These are phyloP conservation scores for Drosophila orosa DNA, from an alignment of 1,140 invertebrate species.

Conservation along the genomic window DNA sequence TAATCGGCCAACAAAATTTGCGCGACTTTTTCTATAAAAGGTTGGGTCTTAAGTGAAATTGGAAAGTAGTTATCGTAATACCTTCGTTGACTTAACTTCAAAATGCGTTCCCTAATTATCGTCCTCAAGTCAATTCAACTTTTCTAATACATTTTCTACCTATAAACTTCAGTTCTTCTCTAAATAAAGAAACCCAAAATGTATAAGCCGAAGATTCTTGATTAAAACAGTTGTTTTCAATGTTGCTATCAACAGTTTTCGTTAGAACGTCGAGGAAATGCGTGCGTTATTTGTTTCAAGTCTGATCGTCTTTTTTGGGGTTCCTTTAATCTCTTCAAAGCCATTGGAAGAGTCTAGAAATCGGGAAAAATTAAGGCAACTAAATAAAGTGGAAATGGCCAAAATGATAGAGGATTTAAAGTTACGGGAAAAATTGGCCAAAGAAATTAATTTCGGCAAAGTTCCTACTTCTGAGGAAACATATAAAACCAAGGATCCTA, in stretches of 20 bases:
- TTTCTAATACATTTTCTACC: not conserved
- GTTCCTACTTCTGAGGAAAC: not conserved
- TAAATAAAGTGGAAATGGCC: conserved; percentile 4
- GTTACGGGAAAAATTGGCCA: conserved; percentile 21
- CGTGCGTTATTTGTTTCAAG: conserved; percentile 22
- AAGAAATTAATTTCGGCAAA: conserved; percentile 8
- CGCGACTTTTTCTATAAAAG: conserved; percentile 26
- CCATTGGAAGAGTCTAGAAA: not conserved
- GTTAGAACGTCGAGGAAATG: conserved; percentile 42
- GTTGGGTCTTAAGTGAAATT: not conserved
- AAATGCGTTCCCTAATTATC: conserved; percentile 36
- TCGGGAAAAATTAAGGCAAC: not conserved
- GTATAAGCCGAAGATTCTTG: not conserved
- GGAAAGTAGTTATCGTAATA: conserved; percentile 30
- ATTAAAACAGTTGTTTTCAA: conserved; percentile 16
- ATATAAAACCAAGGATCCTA: not conserved
- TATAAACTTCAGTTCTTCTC: conserved; percentile 1
- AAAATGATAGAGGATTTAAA: conserved; percentile 4
- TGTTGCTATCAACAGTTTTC: conserved; percentile 29
- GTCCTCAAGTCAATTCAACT: not conserved
- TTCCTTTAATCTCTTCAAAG: not conserved
- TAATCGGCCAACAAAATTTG: conserved; percentile 6
- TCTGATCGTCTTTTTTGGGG: conserved; percentile 23
- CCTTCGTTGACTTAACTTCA: conserved; percentile 5
- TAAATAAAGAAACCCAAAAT: conserved; percentile 17